Percentiles rank a stretch among this genome's conserved stretches.
Evolutionary conservation across 2,113 vertebrate species (phyloP).

Genomic region (Podarcis muralis): DNA sequence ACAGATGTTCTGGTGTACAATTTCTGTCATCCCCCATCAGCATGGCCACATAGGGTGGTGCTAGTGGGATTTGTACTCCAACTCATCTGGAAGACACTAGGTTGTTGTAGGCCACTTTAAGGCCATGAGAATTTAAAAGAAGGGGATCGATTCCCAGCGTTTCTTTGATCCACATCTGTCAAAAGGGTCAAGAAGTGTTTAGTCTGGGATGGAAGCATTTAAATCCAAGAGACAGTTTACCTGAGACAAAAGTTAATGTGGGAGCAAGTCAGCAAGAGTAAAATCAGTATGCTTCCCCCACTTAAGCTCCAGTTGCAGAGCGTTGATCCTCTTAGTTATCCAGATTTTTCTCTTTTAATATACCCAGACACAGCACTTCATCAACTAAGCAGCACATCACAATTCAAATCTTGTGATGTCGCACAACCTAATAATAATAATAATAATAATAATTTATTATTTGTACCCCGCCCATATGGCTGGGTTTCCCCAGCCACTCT

Average conservation of each 20-base stretch:
- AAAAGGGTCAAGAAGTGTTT: not conserved
- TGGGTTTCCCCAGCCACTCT: too few relatives aligned
- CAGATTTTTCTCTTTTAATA: not conserved
- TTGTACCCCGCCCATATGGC: too few relatives aligned
- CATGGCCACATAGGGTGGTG: not conserved
- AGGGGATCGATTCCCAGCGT: not conserved
- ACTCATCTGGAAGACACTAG: not conserved
- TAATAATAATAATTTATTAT: too few relatives aligned
- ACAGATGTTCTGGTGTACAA: not conserved
- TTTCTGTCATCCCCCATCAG: not conserved
- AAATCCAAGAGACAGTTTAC: not conserved
- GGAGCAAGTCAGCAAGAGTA: not conserved
- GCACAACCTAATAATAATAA: too few relatives aligned
- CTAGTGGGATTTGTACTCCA: not conserved
- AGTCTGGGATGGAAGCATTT: too few relatives aligned
- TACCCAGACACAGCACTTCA: not conserved
- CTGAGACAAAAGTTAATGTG: not conserved
- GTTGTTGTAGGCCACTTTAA: not conserved
- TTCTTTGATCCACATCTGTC: not conserved
- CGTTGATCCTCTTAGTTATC: not conserved
- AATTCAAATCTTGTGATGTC: accelerated
- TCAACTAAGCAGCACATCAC: not conserved
- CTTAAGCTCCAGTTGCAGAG: not conserved
- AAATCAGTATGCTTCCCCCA: not conserved
- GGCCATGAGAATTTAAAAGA: not conserved